phyloP scores from a whole-genome alignment of 2,113 vertebrate species.

The Nibea albiflora region DNA sequence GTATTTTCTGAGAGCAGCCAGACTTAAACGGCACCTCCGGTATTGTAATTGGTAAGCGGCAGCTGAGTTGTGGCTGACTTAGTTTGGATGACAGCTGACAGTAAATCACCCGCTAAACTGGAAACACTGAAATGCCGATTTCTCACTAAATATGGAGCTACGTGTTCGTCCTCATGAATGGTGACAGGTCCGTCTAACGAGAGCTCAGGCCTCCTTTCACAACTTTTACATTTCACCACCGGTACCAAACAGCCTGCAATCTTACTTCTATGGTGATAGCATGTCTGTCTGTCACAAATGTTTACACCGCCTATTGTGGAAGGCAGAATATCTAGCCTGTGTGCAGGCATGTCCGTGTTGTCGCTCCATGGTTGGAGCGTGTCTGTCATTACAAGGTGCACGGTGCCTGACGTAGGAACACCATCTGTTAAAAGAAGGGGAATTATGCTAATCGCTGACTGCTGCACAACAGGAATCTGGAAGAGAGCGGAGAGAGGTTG shows the following conservation, averaged over 20 bases:
- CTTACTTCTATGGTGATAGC: background rate
- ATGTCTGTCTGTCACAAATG: background rate
- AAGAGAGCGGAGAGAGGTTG: slow-evolving; percentile 33
- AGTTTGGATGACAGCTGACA: slow-evolving; percentile 57
- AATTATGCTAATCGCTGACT: slow-evolving; percentile 64
- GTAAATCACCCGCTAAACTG: slow-evolving; percentile 56
- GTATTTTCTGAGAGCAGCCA: slow-evolving; percentile 31
- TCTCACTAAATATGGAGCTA: slow-evolving; percentile 38
- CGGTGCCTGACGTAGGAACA: slow-evolving; percentile 46
- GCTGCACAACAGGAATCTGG: slow-evolving; percentile 47
- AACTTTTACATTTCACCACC: background rate
- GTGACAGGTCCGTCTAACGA: slow-evolving; percentile 26
- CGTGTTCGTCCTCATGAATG: slow-evolving; percentile 13
- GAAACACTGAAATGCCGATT: slow-evolving; percentile 47
- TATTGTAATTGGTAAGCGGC: slow-evolving; percentile 32
- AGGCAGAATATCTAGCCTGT: background rate
- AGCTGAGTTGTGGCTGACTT: slow-evolving; percentile 47
- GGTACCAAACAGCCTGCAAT: background rate
- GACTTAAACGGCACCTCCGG: slow-evolving; percentile 38
- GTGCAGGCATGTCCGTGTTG: background rate
- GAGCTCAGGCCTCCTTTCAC: slow-evolving; percentile 8
- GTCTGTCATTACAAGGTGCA: slow-evolving; percentile 30
- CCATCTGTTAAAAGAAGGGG: slow-evolving; percentile 69
- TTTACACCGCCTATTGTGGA: background rate
- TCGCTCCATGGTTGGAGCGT: background rate